Evolutionary conservation across 2,113 vertebrate species (phyloP).

Genomic region (Formicarius rufipectus): DNA sequence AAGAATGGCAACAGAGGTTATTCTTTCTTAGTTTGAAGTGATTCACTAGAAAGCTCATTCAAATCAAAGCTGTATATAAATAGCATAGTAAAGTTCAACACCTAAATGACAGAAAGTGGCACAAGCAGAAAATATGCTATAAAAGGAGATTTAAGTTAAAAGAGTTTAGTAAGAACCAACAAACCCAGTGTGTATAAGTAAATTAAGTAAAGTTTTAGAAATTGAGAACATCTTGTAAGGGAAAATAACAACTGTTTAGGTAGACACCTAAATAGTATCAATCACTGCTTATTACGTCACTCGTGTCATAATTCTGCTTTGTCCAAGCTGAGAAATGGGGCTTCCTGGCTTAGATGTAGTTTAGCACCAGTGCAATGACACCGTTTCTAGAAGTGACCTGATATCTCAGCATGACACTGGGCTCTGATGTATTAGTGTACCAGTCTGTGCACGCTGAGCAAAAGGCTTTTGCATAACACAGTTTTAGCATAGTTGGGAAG

Average conservation of each 20-base stretch:
- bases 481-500: background rate
- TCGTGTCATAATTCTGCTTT: background rate
- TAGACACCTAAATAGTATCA: background rate
- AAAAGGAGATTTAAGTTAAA: background rate
- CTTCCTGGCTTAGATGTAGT: background rate
- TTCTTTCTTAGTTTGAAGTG: background rate
- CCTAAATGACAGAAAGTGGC: background rate
- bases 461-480: background rate
- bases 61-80: background rate
- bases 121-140: background rate
- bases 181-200: background rate
- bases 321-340: background rate
- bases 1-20: background rate
- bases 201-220: background rate
- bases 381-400: background rate
- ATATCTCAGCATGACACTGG: background rate
- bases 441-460: background rate
- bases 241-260: background rate
- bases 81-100: background rate
- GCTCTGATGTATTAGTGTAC: rapidly evolving
- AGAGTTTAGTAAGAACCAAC: background rate
- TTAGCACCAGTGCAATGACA: background rate
- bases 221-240: background rate
- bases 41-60: background rate
- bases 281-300: background rate